Evolutionary conservation across 2,113 vertebrate species (phyloP), one percentile per base, ranked within the genome.

Genomic region (Axis porcinus): DNA sequence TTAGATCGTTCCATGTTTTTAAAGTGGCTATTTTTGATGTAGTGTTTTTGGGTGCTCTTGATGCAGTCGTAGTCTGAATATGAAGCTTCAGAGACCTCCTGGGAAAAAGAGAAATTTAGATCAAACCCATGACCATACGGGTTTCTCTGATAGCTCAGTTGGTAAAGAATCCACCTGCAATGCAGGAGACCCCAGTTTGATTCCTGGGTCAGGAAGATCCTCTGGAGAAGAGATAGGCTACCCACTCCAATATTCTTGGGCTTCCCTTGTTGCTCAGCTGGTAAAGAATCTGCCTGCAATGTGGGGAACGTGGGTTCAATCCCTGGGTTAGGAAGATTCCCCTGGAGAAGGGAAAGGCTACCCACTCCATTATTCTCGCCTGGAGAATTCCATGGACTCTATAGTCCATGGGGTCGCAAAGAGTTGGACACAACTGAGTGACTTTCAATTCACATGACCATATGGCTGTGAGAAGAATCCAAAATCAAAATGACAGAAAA

Each of bases 401-500:
- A 21, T 21, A 36, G 17, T 36, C 17, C 8, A 67, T 36, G n/a
- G n/a, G n/a, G 3, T 67, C n/a, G 0, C n/a, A 67, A 67, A n/a
- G 8, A 67, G 64, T 5, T 36, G n/a, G 64, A 67, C 2, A 11
- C 17, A 21, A 21, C 36, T 40, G 67, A 74, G 19, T 74, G 67
- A 40, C n/a, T 40, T 74, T 40, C 5, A 23, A 5, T 74, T 74
- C 21, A 74, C 7, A 15, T 84, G 85, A 57, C 9, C 33, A 2
- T 30, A 36, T 62, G 74, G 58, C 19, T 30, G 9, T 3, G 33
- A 87, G 43, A 82, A 43, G 21, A 28, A 47, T 33, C 45, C 14
- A 27, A 57, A 28, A 76, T n/a, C 62, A 87, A 94, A 96, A 64
- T 64, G 67, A 87, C 88, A 87, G 76, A 70, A 94, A 97, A 83